Evolutionary conservation across 1,140 invertebrate genomes (phyloP).

Genomic region (Macrocentrus cingulum): DNA sequence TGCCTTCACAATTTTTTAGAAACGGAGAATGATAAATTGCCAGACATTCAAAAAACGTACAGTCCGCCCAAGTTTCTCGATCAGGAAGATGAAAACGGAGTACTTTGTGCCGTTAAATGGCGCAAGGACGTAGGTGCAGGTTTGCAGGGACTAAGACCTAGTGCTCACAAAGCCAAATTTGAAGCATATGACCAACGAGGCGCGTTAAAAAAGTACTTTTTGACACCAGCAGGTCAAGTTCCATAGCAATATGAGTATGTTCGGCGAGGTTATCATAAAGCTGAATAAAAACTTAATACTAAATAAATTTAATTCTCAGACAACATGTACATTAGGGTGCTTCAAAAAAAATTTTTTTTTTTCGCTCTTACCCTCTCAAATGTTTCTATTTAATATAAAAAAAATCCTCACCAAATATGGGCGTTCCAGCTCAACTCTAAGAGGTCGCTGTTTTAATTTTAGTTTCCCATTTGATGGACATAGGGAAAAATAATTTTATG

Average conservation of each 20-base stretch:
- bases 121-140: background rate
- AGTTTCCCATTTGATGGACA: background rate
- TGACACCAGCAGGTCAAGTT: constrained; percentile 22
- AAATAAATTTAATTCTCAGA: too few species aligned
- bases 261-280: constrained; percentile 1
- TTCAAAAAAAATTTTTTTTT: background rate
- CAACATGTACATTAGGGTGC: background rate
- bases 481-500: too few species aligned
- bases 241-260: constrained; percentile 23
- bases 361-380: background rate
- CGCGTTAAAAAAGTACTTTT: constrained; percentile 20
- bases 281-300: too few species aligned
- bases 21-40: constrained; percentile 1
- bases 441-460: background rate
- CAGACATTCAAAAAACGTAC: constrained; percentile 4
- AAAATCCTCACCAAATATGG: background rate
- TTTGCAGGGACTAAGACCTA: background rate
- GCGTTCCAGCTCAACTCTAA: background rate
- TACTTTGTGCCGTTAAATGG: background rate
- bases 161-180: background rate
- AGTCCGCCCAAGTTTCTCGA: constrained; percentile 27
- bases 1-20: constrained; percentile 45
- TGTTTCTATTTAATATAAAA: background rate
- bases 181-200: constrained; percentile 11
- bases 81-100: constrained; percentile 24